A percentile compares a stretch with the other conserved stretches of the same genome.
Evolutionary conservation across 2,888 invertebrate genomes (phyloP).

Genomic region (Pyrrhosoma nymphula): DNA sequence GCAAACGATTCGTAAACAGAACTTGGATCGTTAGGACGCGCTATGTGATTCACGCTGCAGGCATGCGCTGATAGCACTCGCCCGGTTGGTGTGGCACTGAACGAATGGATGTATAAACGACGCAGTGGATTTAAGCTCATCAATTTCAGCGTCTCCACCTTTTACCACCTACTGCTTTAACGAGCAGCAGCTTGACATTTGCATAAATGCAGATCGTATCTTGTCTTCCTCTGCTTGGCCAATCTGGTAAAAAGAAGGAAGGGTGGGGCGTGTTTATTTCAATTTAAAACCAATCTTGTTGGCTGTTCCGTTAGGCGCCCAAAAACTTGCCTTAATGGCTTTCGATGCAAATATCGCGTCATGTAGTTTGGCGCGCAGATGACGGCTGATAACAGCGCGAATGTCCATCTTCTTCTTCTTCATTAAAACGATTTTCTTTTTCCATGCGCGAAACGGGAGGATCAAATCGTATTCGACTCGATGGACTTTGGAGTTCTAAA

Average conservation of each 20-base stretch:
- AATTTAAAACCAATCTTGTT: not conserved
- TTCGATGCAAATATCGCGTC: not conserved
- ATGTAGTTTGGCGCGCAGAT: not conserved
- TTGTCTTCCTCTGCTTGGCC: not conserved
- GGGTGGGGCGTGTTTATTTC: not conserved
- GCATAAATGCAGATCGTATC: constrained; percentile 24
- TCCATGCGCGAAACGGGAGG: not conserved
- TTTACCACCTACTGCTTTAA: not conserved
- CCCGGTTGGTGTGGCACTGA: not conserved
- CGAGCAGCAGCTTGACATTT: not conserved
- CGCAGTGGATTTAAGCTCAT: not conserved
- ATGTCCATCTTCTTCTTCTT: not conserved
- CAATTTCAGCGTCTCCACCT: not conserved
- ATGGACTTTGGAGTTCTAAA: not conserved
- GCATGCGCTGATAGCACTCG: not conserved
- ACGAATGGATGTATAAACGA: not conserved
- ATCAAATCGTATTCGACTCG: not conserved
- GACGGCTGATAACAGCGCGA: not conserved
- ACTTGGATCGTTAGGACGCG: not conserved
- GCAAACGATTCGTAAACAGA: too few species aligned
- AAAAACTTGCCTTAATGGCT: not conserved
- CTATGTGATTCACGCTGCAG: not conserved
- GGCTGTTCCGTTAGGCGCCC: not conserved
- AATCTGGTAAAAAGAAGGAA: not conserved
- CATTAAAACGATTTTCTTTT: not conserved